These are phyloP conservation scores for Burhinus bistriatus DNA, from an alignment of 2,113 vertebrate species.

Conservation along the genomic window DNA sequence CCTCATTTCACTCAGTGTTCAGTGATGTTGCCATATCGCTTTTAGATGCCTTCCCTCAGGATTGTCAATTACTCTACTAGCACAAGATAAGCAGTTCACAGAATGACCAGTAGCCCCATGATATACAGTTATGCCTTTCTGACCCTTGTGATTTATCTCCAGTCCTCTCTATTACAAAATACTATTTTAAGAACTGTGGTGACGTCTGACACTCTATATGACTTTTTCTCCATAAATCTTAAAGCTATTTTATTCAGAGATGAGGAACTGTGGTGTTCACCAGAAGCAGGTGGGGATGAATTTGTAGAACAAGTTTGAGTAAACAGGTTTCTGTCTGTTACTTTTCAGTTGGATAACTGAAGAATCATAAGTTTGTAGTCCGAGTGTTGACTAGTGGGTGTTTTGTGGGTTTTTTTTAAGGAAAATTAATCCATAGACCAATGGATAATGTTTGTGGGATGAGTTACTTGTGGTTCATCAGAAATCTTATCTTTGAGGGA, in stretches of 20 bases:
- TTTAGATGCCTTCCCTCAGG: not conserved
- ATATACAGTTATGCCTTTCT: not conserved
- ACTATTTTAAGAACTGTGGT: not conserved
- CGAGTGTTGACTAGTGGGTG: not conserved
- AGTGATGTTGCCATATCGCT: not conserved
- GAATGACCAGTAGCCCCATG: not conserved
- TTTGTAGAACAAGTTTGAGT: not conserved
- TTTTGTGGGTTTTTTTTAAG: accelerated
- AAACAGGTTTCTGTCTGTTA: not conserved
- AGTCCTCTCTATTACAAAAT: not conserved
- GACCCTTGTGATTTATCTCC: not conserved
- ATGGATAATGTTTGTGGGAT: not conserved
- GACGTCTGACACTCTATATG: not conserved
- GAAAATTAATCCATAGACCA: not conserved
- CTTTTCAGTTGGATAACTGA: not conserved
- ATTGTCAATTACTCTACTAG: not conserved
- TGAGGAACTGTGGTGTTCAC: not conserved
- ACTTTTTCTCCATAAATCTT: not conserved
- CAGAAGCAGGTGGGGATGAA: not conserved
- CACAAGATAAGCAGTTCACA: not conserved
- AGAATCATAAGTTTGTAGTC: not conserved
- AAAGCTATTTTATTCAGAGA: not conserved
- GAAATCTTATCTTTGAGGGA: not conserved
- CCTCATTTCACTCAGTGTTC: not conserved
- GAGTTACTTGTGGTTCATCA: not conserved